A percentile compares a stretch with the other conserved stretches of the same genome.
Conservation (phyloP, 2,113 vertebrate genomes). For the Peucedramus taeniatus region DNA sequence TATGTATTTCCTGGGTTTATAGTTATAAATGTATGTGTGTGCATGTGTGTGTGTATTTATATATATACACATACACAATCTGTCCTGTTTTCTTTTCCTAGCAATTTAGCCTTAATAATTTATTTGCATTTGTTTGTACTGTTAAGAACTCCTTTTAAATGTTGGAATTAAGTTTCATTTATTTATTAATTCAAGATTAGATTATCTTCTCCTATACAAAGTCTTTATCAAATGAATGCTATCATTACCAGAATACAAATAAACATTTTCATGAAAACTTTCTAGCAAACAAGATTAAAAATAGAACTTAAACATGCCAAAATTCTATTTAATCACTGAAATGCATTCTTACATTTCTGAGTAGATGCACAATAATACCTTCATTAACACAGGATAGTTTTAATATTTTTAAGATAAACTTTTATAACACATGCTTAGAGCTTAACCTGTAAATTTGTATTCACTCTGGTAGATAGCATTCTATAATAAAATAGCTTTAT, state of each 20-base stretch:
- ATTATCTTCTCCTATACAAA: not conserved
- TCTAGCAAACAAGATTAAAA: not conserved
- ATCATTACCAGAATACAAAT: not conserved
- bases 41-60: not conserved
- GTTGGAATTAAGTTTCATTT: not conserved
- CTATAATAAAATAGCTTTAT: not conserved
- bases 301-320: not conserved
- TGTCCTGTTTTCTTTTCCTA: not conserved
- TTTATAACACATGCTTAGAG: not conserved
- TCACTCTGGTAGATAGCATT: not conserved
- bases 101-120: not conserved
- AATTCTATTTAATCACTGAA: not conserved
- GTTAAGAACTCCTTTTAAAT: not conserved
- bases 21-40: not conserved
- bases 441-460: not conserved
- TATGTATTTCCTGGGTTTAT: not conserved
- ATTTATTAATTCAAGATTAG: not conserved
- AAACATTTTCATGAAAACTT: not conserved
- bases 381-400: not conserved
- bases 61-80: not conserved
- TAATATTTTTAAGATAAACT: not conserved
- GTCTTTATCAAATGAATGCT: not conserved
- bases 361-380: not conserved
- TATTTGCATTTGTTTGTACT: not conserved
- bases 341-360: not conserved